Percentiles rank a stretch among this genome's conserved stretches.
These are phyloP conservation scores for Tachystola acroxantha DNA, from an alignment of 2,888 invertebrate genomes.

Conservation along the genomic window DNA sequence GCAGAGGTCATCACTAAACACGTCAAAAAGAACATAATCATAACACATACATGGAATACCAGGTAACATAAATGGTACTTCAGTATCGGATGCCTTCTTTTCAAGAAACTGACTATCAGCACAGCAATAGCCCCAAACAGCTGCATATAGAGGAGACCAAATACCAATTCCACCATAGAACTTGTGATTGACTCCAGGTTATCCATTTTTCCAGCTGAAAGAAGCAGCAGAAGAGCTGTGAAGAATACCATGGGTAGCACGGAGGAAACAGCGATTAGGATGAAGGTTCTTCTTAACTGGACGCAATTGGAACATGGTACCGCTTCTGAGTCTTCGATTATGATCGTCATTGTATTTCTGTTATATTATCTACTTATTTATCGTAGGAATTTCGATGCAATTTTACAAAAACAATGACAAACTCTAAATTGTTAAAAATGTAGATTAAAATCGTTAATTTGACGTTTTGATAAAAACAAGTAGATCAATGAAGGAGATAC, in stretches of 20 bases:
- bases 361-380: no score
- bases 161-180: slow-evolving; percentile 41
- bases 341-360: slow-evolving; percentile 28
- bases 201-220: slow-evolving; percentile 26
- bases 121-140: slow-evolving; percentile 46
- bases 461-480: no score
- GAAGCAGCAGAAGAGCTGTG: slow-evolving; percentile 33
- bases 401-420: no score
- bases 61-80: slow-evolving; percentile 49
- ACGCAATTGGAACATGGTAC: slow-evolving; percentile 40
- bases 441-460: no score
- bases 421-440: no score
- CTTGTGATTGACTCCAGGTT: slow-evolving; percentile 25
- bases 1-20: slow-evolving; percentile 35
- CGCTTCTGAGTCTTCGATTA: slow-evolving; percentile 41
- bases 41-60: slow-evolving; percentile 37
- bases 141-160: slow-evolving; percentile 44
- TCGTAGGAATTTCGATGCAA: no score
- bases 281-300: slow-evolving; percentile 37
- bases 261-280: slow-evolving; percentile 45
- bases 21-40: slow-evolving; percentile 32
- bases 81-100: slow-evolving; percentile 30
- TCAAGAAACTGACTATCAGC: slow-evolving; percentile 38
- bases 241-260: slow-evolving; percentile 50
- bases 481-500: no score